Percentiles rank a stretch among this genome's conserved stretches.
Evolutionary conservation across 2,113 vertebrate genomes (phyloP).

Genomic region (Nycticorax nycticorax): DNA sequence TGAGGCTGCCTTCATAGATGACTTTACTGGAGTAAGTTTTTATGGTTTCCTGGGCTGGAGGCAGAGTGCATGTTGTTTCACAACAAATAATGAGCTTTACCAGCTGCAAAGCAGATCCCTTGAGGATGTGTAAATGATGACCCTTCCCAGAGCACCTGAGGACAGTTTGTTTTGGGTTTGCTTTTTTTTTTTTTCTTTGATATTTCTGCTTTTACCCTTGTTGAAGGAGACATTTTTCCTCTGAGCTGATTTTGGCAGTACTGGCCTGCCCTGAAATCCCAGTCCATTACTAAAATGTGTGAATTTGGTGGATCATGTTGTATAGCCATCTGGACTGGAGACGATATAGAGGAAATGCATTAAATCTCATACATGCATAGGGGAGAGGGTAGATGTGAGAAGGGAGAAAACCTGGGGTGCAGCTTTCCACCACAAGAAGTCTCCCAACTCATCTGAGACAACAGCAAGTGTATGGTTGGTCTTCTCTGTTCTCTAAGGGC

Average conservation of each 20-base stretch:
- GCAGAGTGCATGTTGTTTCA: neutral
- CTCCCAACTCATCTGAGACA: neutral
- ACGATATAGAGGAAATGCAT: neutral
- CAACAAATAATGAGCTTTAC: neutral
- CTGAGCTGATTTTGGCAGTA: neutral
- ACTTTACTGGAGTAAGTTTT: neutral
- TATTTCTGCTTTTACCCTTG: slow-evolving; percentile 22
- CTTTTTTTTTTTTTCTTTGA: neutral
- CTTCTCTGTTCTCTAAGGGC: neutral
- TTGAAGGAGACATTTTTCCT: neutral
- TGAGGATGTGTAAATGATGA: neutral
- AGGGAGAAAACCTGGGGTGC: neutral
- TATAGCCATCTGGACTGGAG: neutral
- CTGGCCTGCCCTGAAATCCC: neutral
- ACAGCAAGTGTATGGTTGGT: neutral
- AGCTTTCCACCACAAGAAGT: neutral
- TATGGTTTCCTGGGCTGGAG: slow-evolving; percentile 4
- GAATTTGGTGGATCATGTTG: neutral
- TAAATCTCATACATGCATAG: neutral
- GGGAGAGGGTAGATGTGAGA: neutral
- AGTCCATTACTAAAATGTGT: neutral
- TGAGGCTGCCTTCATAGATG: neutral
- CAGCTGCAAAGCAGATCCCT: slow-evolving; percentile 9
- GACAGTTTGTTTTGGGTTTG: neutral
- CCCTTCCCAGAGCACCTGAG: neutral